phyloP scores from a whole-genome alignment of 2,888 invertebrate species.

The Drosophila yooni region DNA sequence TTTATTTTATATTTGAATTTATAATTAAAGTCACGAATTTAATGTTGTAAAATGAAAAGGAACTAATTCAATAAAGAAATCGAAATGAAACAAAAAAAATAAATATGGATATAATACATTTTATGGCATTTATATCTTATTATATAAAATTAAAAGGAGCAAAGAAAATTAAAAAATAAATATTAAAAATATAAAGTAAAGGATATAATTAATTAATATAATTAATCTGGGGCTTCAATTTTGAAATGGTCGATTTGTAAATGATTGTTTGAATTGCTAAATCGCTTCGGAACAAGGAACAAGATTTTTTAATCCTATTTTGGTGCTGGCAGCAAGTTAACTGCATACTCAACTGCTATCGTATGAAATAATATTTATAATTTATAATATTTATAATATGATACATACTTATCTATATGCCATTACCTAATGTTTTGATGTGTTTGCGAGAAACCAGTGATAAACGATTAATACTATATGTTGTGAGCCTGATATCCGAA shows the following conservation, averaged over 20 bases:
- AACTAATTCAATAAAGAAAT: background rate
- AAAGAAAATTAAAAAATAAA: too few species aligned
- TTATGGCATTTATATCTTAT: too few species aligned
- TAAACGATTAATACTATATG: background rate
- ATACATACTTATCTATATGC: background rate
- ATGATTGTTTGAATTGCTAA: background rate
- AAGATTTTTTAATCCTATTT: background rate
- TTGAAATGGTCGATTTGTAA: background rate
- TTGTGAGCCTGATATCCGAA: background rate
- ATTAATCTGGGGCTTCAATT: background rate
- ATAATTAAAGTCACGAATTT: background rate
- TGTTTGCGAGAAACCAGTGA: background rate
- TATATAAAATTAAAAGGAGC: too few species aligned
- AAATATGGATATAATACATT: too few species aligned
- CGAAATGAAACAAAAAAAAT: too few species aligned
- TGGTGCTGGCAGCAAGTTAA: background rate
- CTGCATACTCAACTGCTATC: background rate
- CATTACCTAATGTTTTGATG: background rate
- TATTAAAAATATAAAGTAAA: background rate
- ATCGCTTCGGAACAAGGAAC: background rate
- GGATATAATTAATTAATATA: background rate
- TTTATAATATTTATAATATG: too few species aligned
- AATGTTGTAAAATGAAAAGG: background rate
- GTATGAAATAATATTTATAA: background rate
- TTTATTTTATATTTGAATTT: background rate